These are phyloP conservation scores for Crioceris asparagi DNA, from an alignment of 2,888 invertebrate species.

Conservation along the genomic window DNA sequence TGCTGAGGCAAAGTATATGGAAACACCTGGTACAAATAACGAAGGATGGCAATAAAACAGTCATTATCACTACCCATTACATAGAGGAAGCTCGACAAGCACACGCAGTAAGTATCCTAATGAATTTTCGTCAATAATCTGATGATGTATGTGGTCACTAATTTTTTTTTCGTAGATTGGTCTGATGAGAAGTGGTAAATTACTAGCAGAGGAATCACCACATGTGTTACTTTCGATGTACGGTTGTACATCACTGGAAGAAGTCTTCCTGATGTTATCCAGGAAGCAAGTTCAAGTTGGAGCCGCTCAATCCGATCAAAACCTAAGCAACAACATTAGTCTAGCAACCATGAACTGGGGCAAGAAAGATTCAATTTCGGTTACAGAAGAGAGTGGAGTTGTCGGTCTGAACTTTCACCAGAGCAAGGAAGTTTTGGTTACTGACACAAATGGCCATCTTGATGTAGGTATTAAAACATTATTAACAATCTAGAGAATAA, in stretches of 20 bases:
- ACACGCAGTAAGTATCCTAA: conserved; percentile 50
- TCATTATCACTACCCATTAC: conserved; percentile 81
- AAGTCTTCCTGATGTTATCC: conserved; percentile 84
- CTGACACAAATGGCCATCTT: conserved; percentile 59
- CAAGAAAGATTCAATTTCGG: conserved; percentile 70
- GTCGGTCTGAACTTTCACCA: conserved; percentile 83
- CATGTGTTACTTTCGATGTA: conserved; percentile 73
- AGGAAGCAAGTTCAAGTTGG: conserved; percentile 59
- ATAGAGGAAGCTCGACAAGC: conserved; percentile 82
- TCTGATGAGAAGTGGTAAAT: conserved; percentile 82
- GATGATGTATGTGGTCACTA: background rate
- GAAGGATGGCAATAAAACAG: conserved; percentile 62
- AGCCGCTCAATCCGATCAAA: conserved; percentile 35
- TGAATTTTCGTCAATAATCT: background rate
- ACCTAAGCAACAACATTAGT: conserved; percentile 65
- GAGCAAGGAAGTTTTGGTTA: conserved; percentile 78
- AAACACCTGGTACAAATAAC: conserved; percentile 72
- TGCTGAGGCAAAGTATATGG: conserved; percentile 77
- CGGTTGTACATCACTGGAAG: conserved; percentile 75
- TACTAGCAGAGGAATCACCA: conserved; percentile 86
- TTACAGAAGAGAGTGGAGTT: conserved; percentile 77
- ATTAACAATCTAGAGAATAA: conserved; percentile 1
- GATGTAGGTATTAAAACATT: conserved; percentile 39
- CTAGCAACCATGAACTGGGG: conserved; percentile 73
- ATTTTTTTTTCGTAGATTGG: conserved; percentile 58